Percentiles rank a stretch among this genome's conserved stretches.
phyloP scores from a whole-genome alignment of 2,113 vertebrate species.

The Oncorhynchus kisutch region DNA sequence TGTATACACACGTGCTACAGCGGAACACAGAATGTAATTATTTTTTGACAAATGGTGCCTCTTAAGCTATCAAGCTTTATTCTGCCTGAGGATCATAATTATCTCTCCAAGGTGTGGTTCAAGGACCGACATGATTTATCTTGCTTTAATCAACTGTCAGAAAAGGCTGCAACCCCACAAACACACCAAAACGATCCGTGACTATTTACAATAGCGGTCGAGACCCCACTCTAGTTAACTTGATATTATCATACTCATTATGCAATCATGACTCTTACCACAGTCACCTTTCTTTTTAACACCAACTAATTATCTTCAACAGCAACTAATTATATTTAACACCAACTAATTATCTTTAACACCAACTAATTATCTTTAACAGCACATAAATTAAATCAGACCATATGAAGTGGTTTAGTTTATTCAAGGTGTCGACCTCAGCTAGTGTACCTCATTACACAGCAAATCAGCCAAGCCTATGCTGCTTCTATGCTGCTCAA shows the following conservation, averaged over 20 bases:
- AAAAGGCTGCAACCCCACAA: constrained; percentile 17
- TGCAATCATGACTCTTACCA: background rate
- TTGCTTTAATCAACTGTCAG: constrained; percentile 31
- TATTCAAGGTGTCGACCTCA: constrained; percentile 43
- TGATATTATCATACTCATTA: constrained; percentile 14
- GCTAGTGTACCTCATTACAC: background rate
- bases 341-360: no score
- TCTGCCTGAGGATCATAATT: constrained; percentile 42
- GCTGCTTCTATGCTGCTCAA: constrained; percentile 7
- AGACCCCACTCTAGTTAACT: constrained; percentile 31
- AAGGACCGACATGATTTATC: constrained; percentile 34
- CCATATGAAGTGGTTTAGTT: constrained; percentile 50
- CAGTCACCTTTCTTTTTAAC: constrained; percentile 31
- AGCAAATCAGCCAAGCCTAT: background rate
- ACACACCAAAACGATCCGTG: background rate
- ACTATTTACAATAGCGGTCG: constrained; percentile 23
- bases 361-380: no score
- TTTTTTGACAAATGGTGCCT: constrained; percentile 88
- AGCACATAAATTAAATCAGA: constrained; percentile 48
- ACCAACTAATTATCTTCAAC: constrained; percentile 1
- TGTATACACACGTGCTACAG: constrained; percentile 97
- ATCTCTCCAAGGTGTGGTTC: constrained; percentile 48
- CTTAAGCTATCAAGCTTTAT: constrained; percentile 85
- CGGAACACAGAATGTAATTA: constrained; percentile 89
- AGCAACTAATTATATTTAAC: no score